Evolutionary conservation across 2,888 invertebrate species (phyloP).

Genomic region (Callosobruchus maculatus): DNA sequence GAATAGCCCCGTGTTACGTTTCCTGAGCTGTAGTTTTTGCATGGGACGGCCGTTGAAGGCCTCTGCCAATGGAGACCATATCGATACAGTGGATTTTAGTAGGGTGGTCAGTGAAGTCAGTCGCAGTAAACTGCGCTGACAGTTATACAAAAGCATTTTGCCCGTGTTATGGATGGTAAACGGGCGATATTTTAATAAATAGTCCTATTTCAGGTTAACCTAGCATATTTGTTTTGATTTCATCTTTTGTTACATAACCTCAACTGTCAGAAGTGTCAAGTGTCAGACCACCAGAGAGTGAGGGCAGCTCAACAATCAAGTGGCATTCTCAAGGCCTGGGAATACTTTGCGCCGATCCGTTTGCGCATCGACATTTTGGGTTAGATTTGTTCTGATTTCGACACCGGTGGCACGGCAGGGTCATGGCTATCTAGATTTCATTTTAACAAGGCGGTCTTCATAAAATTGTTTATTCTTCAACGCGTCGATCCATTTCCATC

Average conservation of each 20-base stretch:
- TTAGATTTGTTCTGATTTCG: too few relatives aligned
- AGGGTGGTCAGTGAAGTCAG: background rate
- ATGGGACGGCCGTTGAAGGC: conserved; percentile 32
- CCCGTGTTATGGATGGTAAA: background rate
- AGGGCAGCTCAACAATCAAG: too few relatives aligned
- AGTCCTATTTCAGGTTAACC: background rate
- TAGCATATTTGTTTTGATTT: background rate
- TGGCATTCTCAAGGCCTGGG: too few relatives aligned
- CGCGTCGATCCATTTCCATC: too few relatives aligned
- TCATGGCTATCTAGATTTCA: too few relatives aligned
- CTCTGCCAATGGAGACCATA: conserved; percentile 34
- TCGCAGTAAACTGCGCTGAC: background rate
- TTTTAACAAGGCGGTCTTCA: too few relatives aligned
- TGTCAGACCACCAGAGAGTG: too few relatives aligned
- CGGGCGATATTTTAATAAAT: background rate
- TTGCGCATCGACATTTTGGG: too few relatives aligned
- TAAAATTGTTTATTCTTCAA: too few relatives aligned
- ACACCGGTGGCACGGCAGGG: too few relatives aligned
- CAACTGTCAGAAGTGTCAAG: background rate
- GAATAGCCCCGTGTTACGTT: conserved; percentile 65
- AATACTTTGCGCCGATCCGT: too few relatives aligned
- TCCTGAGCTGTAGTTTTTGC: conserved; percentile 25
- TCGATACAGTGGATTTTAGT: conserved; percentile 17
- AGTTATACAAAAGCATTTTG: background rate
- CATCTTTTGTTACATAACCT: background rate